phyloP scores from a whole-genome alignment of 2,797 vertebrate genomes.

The Danio aesculapii region DNA sequence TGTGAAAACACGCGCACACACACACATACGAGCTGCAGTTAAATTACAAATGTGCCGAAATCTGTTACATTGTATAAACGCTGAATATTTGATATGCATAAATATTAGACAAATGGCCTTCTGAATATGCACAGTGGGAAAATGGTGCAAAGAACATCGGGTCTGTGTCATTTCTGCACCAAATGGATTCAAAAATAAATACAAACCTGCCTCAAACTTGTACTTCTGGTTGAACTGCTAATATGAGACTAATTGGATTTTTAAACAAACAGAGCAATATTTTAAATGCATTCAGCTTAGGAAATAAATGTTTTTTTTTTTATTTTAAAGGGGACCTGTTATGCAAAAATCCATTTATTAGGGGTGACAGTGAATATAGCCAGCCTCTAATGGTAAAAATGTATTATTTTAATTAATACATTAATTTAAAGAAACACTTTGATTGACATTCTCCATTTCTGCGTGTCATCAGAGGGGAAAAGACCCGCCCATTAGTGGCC shows the following conservation, averaged over 20 bases:
- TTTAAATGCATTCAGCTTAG: background rate
- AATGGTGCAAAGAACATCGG: constrained; percentile 9
- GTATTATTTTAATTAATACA: too few relatives aligned
- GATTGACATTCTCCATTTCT: too few relatives aligned
- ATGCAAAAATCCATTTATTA: too few relatives aligned
- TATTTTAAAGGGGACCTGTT: too few relatives aligned
- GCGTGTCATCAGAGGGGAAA: too few relatives aligned
- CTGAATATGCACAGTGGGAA: constrained; percentile 55
- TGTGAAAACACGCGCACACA: constrained; percentile 12
- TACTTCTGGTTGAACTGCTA: background rate
- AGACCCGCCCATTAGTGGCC: too few relatives aligned
- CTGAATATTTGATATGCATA: constrained; percentile 4
- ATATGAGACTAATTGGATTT: background rate
- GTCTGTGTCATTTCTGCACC: background rate
- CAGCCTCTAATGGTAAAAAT: too few relatives aligned
- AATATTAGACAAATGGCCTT: constrained; percentile 40
- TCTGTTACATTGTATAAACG: constrained; percentile 50
- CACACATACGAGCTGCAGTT: constrained; percentile 10
- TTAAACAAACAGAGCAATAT: background rate
- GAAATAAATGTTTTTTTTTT: too few relatives aligned
- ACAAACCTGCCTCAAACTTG: background rate
- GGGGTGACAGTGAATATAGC: too few relatives aligned
- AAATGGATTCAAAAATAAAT: background rate
- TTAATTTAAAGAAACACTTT: too few relatives aligned
- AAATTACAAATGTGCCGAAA: constrained; percentile 13